A percentile compares a stretch with the other conserved stretches of the same genome.
Evolutionary conservation across 2,888 invertebrate species (phyloP).

Genomic region (Clivina fossor): DNA sequence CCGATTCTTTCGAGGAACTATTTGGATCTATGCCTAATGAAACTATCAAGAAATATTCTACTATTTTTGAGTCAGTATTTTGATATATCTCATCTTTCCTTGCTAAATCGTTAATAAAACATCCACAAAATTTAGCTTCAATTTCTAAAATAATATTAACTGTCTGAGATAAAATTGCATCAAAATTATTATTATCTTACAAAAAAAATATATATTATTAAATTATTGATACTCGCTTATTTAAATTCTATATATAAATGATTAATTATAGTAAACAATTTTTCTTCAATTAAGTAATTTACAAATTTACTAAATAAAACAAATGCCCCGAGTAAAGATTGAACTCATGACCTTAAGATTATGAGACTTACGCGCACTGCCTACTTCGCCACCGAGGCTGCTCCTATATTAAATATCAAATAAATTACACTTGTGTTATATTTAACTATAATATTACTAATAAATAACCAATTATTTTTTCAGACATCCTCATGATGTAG

Average conservation of each 20-base stretch:
- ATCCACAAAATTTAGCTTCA: neutral
- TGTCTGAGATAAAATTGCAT: too few relatives aligned
- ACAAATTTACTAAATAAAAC: too few relatives aligned
- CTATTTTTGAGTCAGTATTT: constrained; percentile 73
- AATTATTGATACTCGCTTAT: too few relatives aligned
- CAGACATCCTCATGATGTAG: constrained; percentile 87
- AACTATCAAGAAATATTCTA: constrained; percentile 78
- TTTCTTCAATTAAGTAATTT: too few relatives aligned
- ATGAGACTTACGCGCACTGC: constrained; percentile 90
- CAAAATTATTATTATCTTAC: too few relatives aligned
- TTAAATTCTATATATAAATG: too few relatives aligned
- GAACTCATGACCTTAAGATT: constrained; percentile 95
- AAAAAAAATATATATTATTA: too few relatives aligned
- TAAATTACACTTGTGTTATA: neutral
- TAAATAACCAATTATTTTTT: neutral
- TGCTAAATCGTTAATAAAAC: neutral
- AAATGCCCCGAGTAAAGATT: constrained; percentile 87
- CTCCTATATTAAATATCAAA: too few relatives aligned
- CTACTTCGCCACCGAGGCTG: constrained; percentile 84
- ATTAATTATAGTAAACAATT: too few relatives aligned
- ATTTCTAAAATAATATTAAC: neutral
- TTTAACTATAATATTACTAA: neutral
- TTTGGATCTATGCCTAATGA: constrained; percentile 88
- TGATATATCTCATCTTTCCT: too few relatives aligned
- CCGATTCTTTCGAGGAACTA: constrained; percentile 76